Percentiles rank a stretch among this genome's conserved stretches.
Evolutionary conservation across 2,797 vertebrate species (phyloP).

Genomic region (Peromyscus eremicus): DNA sequence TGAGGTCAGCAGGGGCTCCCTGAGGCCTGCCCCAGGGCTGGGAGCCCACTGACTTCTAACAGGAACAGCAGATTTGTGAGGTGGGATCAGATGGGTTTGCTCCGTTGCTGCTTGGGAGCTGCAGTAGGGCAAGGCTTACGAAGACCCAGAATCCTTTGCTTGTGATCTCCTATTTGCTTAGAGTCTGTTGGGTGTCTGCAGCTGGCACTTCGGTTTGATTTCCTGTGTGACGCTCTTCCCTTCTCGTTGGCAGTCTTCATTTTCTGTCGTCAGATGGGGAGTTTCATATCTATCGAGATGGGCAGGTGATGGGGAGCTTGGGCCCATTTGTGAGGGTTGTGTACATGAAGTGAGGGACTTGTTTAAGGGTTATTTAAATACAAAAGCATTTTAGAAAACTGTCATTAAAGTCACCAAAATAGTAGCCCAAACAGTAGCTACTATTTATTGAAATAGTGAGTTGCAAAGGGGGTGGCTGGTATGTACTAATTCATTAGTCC

Average conservation of each 20-base stretch:
- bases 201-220: neutral
- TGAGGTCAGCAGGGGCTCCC: neutral
- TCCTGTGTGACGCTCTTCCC: neutral
- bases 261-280: neutral
- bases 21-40: neutral
- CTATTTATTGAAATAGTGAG: neutral
- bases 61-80: neutral
- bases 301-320: neutral
- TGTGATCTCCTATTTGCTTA: neutral
- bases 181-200: neutral
- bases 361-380: neutral
- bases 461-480: neutral
- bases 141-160: neutral
- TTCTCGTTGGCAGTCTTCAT: constrained; percentile 8
- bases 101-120: neutral
- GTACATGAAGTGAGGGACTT: neutral
- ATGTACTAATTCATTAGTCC: neutral
- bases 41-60: neutral
- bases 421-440: constrained; percentile 15
- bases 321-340: neutral
- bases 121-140: neutral
- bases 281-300: constrained; percentile 38
- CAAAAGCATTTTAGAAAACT: constrained; percentile 48
- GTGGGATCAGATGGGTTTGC: neutral
- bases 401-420: neutral